Evolutionary conservation across 2,888 invertebrate genomes (phyloP), one percentile per base, ranked within the genome.

Genomic region (Rhaphigaster nebulosa): DNA sequence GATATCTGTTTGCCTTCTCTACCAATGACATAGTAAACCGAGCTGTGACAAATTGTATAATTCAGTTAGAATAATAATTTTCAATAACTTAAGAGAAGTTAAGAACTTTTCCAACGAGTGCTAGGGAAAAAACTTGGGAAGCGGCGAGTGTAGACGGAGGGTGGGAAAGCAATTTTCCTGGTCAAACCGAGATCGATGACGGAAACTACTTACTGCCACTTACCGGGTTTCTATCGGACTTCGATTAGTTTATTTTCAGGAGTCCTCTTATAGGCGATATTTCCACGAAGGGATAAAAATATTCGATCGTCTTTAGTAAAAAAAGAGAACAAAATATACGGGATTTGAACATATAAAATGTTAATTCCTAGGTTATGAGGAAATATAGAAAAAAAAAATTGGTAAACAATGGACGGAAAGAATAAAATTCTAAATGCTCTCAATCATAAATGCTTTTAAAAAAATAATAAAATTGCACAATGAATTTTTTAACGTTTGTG

Each of bases 191-290:
- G 65, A 65, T 65, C 65, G 65, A 65, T 65, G 65, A 29, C 45
- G 45, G 65, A 29, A 65, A 65, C 65, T 65, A 65, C 65, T 65
- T 29, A 29, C 65, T 65, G 65, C 65, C 65, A 65, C 65, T 65
- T 65, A 65, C 29, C 29, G 65, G 65, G 15, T 65, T 65, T 65
- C 65, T 29, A 29, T 65, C 65, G 29, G 29, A 65, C 65, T 65
- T 29, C 65, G 15, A 65, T 65, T 65, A 65, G 29, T 65, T 29
- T 34, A 18, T 26, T 29, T 29, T 13, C 29, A 0, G 15, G 15
- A 15, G 29, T 18, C 1, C 6, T 10, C 45, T 45, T 45, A 5
- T n/a, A n/a, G n/a, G n/a, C n/a, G n/a, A n/a, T 18, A 15, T 60
- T 60, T n/a, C 60, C n/a, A 60, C 0, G 60, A 18, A 23, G 12